A percentile compares a stretch with the other conserved stretches of the same genome.
Conservation (phyloP, 2,113 vertebrate genomes). For the Gobius niger region DNA sequence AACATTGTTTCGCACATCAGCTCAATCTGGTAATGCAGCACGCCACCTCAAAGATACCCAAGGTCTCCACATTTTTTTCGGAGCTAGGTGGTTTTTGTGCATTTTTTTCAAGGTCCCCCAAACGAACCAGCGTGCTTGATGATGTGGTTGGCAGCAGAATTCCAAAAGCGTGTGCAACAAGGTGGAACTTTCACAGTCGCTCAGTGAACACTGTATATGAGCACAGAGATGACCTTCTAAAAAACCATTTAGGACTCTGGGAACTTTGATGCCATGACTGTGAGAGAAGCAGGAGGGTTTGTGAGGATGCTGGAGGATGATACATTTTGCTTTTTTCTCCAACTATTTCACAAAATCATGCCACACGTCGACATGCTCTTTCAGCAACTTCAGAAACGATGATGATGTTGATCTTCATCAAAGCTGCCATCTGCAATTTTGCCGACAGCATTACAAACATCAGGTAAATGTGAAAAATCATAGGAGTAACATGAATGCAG, state of each 20-base stretch:
- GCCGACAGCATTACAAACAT: no score
- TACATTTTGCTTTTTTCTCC: constrained; percentile 1
- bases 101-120: constrained; percentile 5
- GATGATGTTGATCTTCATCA: background rate
- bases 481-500: no score
- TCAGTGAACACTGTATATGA: background rate
- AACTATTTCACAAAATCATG: constrained; percentile 4
- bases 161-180: no score
- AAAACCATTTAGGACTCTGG: background rate
- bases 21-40: background rate
- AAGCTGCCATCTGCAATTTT: background rate
- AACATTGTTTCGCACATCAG: background rate
- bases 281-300: constrained; percentile 3
- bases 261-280: no score
- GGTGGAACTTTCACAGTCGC: no score
- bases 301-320: constrained; percentile 1
- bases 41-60: background rate
- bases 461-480: no score
- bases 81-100: constrained; percentile 9
- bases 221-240: background rate
- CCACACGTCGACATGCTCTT: background rate
- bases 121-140: background rate
- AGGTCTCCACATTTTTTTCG: constrained; percentile 1
- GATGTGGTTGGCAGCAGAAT: background rate
- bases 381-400: constrained; percentile 8